Percentiles rank a stretch among this genome's conserved stretches.
phyloP scores from a whole-genome alignment of 2,888 invertebrate species.

The Drosophila hamatofila region DNA sequence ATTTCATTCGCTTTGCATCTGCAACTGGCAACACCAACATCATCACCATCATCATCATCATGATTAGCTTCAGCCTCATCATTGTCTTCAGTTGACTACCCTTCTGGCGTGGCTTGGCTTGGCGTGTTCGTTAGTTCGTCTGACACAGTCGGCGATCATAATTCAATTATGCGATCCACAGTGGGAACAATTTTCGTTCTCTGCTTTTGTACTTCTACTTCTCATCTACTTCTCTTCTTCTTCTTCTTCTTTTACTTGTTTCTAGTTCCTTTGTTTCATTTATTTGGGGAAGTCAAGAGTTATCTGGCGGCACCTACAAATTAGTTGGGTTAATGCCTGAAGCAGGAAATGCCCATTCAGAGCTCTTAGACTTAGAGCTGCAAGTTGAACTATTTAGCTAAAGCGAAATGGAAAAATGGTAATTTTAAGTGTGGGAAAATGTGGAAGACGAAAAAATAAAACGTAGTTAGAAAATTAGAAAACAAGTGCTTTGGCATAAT shows the following conservation, averaged over 20 bases:
- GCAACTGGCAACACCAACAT: constrained; percentile 39
- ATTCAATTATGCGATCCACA: constrained; percentile 67
- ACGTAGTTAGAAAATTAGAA: neutral
- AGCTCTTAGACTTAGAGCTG: constrained; percentile 6
- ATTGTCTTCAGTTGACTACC: constrained; percentile 67
- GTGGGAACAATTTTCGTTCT: constrained; percentile 38
- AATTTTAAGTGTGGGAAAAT: constrained; percentile 30
- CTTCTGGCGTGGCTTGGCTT: constrained; percentile 46
- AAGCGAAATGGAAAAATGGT: constrained; percentile 13
- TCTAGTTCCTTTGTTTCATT: constrained; percentile 2
- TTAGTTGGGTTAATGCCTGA: constrained; percentile 22
- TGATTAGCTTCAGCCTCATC: constrained; percentile 29
- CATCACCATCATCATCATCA: constrained; percentile 31
- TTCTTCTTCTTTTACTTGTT: neutral
- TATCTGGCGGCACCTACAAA: constrained; percentile 24
- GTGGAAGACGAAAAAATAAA: neutral
- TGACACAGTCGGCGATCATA: constrained; percentile 74
- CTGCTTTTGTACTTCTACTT: neutral
- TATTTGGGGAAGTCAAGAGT: constrained; percentile 11
- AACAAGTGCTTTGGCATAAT: neutral
- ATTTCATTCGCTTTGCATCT: constrained; percentile 52
- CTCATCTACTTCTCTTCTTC: neutral
- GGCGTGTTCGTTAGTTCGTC: constrained; percentile 63
- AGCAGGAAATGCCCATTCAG: constrained; percentile 26
- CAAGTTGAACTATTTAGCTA: neutral